Conservation (phyloP, 2,888 invertebrate species). For the Ectropis crepuscularia region DNA sequence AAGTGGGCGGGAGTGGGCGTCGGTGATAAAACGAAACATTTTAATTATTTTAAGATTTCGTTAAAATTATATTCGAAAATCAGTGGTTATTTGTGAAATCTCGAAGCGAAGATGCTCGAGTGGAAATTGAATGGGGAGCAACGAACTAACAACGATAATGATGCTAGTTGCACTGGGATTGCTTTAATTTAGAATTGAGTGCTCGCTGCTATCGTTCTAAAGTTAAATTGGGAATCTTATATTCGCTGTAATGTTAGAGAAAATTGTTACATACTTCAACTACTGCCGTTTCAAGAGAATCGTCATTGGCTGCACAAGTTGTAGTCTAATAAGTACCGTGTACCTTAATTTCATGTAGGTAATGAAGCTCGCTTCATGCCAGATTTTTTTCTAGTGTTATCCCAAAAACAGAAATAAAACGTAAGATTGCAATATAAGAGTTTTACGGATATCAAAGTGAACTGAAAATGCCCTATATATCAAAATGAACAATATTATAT, state of each 20-base stretch:
- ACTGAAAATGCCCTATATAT: too few species aligned
- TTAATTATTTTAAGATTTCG: constrained; percentile 18
- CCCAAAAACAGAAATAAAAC: too few species aligned
- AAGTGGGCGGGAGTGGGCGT: constrained; percentile 34
- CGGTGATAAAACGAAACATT: constrained; percentile 30
- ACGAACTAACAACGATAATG: constrained; percentile 34
- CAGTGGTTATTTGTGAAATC: constrained; percentile 2
- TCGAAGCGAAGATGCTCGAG: constrained; percentile 14
- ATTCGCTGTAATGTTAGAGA: not conserved
- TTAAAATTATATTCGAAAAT: constrained; percentile 1
- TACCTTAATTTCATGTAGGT: too few species aligned
- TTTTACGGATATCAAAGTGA: too few species aligned
- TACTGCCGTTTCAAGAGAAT: too few species aligned
- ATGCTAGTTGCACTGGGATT: constrained; percentile 24
- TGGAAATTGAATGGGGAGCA: constrained; percentile 30
- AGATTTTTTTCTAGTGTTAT: too few species aligned
- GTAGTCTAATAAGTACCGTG: too few species aligned
- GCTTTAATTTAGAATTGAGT: constrained; percentile 22
- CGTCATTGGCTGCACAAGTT: too few species aligned
- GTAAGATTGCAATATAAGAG: too few species aligned
- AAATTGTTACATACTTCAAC: too few species aligned
- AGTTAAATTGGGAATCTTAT: constrained; percentile 3
- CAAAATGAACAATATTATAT: too few species aligned
- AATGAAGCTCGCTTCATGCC: too few species aligned
- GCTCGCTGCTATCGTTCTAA: constrained; percentile 2